phyloP scores from a whole-genome alignment of 1,140 invertebrate species.

The Pinna nobilis region DNA sequence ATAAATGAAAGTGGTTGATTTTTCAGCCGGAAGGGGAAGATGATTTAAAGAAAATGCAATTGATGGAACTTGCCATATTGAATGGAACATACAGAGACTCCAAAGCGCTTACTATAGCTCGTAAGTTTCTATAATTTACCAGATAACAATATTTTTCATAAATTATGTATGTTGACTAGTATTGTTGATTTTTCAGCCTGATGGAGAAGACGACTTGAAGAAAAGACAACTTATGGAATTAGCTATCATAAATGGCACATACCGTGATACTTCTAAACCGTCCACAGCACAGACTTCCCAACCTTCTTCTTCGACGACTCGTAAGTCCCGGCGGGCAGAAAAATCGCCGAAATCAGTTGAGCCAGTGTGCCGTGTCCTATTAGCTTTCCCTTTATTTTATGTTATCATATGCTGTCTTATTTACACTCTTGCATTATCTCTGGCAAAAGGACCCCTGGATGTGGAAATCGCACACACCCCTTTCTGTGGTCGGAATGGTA shows the following conservation, averaged over 20 bases:
- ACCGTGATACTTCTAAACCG: conserved; percentile 81
- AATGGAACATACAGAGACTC: conserved; percentile 98
- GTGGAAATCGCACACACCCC: not conserved
- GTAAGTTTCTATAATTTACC: conserved; percentile 51
- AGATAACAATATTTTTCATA: conserved; percentile 24
- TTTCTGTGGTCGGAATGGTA: not conserved
- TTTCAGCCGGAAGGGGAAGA: conserved; percentile 99
- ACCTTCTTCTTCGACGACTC: conserved; percentile 59
- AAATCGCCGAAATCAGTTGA: conserved; percentile 24
- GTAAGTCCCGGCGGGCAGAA: conserved; percentile 58
- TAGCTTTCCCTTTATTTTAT: conserved; percentile 46
- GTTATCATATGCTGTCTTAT: conserved; percentile 35
- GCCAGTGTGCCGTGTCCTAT: conserved; percentile 54
- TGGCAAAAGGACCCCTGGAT: not conserved
- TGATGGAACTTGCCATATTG: conserved; percentile 99
- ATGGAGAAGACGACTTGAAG: conserved; percentile 99
- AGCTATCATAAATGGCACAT: conserved; percentile 99
- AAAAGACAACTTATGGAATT: conserved; percentile 99
- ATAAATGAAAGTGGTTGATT: too few relatives aligned
- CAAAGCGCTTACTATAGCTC: conserved; percentile 53
- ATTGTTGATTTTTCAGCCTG: conserved; percentile 82
- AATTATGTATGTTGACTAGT: conserved; percentile 39
- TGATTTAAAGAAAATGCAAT: conserved; percentile 98
- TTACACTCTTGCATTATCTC: conserved; percentile 26
- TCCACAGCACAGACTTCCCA: conserved; percentile 53